Evolutionary conservation across 2,797 vertebrate species (phyloP), one percentile per base, ranked within the genome.

Genomic region (Periparus ater): DNA sequence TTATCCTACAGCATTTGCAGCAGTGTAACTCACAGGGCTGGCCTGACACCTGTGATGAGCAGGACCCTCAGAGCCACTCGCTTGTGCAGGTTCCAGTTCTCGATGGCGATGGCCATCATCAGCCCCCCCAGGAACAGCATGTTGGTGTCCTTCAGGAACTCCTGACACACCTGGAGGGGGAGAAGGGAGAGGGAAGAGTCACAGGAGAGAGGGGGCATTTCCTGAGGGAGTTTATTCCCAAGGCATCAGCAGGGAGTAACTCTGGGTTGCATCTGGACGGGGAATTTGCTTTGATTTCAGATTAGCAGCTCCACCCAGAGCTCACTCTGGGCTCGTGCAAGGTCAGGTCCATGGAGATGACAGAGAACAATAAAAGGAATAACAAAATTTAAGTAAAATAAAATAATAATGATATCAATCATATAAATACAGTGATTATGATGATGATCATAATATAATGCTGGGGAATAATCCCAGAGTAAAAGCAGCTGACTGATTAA

Each of bases 101-200:
- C 99, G 30, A 99, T 98, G 0, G 99, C 98, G 1, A 99, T 98
- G 88, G 99, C 99, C 97, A 99, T 98, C 95, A 99, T 65, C 95
- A 99, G 93, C 2, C 99, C 99, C 5, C 99, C 99, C 0, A 99
- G 70, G 74, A 99, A 99, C 72, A 99, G 98, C 98, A 99, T 98
- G 82, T 98, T 99, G 25, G 97, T 98, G 98, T 99, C 99, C 51
- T 98, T 99, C 89, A 99, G 8, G 65, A 99, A 99, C 83, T 99
- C 98, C 40, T 92, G 77, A 82, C 98, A 98, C 73, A 99, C 99
- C 99, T 99, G 97, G 44, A 25, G 32, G 5, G 86, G 83, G 84
- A 60, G 38, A 44, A 50, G 14, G 66, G 30, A 79, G 32, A 57
- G 44, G 47, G 74, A 61, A 42, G 0, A 55, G 51, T 70, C 57